These are phyloP conservation scores for Morus bassanus DNA, from an alignment of 2,797 vertebrate genomes.

Conservation along the genomic window DNA sequence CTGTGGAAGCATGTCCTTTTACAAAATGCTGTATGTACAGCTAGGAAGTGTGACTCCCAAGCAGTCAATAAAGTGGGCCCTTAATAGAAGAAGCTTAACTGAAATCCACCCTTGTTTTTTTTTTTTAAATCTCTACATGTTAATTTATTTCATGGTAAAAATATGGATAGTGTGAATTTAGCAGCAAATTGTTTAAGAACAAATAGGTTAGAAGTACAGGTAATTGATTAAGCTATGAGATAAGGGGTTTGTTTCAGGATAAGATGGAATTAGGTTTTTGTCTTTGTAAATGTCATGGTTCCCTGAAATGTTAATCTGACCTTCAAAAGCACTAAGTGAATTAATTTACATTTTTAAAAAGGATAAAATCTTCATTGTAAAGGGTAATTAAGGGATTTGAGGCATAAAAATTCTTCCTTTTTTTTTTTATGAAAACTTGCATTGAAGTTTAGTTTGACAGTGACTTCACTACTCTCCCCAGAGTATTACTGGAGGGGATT, in stretches of 20 bases:
- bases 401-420: background rate
- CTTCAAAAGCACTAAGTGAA: background rate
- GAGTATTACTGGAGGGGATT: background rate
- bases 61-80: background rate
- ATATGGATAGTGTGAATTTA: fast-evolving
- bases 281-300: background rate
- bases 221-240: background rate
- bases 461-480: background rate
- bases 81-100: background rate
- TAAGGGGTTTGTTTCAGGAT: background rate
- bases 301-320: background rate
- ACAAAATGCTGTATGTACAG: background rate
- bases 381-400: background rate
- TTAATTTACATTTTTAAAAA: background rate
- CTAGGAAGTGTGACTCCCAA: background rate
- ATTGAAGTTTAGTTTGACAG: background rate
- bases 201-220: background rate
- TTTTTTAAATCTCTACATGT: background rate
- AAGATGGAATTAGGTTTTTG: background rate
- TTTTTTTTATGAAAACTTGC: background rate
- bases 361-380: background rate
- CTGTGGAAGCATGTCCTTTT: background rate
- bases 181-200: background rate
- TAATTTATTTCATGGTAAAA: background rate
- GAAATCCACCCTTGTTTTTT: background rate